Conservation (phyloP, 2,113 vertebrate species). For the Malurus alboscapulatus region DNA sequence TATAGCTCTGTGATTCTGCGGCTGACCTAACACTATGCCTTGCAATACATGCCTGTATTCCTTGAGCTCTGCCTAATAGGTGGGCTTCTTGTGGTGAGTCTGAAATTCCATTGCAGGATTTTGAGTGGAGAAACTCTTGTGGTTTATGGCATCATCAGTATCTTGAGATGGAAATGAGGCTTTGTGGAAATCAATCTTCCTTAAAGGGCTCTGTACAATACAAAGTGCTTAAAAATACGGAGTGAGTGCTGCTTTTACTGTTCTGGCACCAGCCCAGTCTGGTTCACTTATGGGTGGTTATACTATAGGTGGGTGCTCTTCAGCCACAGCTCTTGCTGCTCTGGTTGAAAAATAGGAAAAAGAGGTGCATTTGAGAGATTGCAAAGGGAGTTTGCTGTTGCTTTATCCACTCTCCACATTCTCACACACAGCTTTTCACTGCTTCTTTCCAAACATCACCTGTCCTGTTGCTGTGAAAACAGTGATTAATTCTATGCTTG, state of each 20-base stretch:
- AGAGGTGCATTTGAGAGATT: neutral
- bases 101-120: conserved; percentile 10
- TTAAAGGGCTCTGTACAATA: conserved; percentile 16
- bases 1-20: neutral
- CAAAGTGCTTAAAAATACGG: conserved; percentile 43
- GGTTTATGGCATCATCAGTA: conserved; percentile 45
- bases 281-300: neutral
- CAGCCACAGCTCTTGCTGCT: neutral
- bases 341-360: neutral
- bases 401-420: neutral
- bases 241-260: conserved; percentile 33
- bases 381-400: neutral
- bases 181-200: conserved; percentile 42
- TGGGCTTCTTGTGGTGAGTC: neutral
- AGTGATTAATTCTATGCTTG: neutral
- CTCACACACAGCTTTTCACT: neutral
- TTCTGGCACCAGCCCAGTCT: neutral
- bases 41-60: neutral
- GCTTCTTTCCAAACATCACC: neutral
- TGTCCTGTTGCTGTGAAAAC: neutral
- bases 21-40: neutral
- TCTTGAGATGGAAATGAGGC: conserved; percentile 20
- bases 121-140: conserved; percentile 3
- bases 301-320: neutral
- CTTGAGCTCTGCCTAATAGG: neutral